phyloP scores from a whole-genome alignment of 2,888 invertebrate genomes.

The Oasisia sp. region DNA sequence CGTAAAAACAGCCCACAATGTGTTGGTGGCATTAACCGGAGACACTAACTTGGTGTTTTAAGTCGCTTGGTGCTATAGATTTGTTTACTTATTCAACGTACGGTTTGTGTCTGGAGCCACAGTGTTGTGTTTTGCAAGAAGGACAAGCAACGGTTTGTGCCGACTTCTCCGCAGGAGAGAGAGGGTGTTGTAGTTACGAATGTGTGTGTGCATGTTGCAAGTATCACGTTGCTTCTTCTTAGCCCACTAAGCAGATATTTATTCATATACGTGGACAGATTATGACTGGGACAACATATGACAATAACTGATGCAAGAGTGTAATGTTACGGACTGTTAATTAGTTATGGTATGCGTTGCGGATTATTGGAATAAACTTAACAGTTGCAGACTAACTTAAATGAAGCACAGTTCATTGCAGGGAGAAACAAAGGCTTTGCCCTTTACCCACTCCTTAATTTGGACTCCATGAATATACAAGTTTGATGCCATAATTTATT shows the following conservation, averaged over 20 bases:
- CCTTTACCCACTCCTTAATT: background rate
- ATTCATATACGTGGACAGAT: background rate
- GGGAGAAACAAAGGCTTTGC: background rate
- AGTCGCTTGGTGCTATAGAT: background rate
- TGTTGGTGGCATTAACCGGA: background rate
- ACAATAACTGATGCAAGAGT: background rate
- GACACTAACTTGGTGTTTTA: background rate
- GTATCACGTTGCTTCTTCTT: background rate
- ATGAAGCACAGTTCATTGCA: background rate
- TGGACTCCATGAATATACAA: background rate
- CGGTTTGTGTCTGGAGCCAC: background rate
- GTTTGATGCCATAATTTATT: background rate
- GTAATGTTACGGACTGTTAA: background rate
- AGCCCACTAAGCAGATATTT: background rate
- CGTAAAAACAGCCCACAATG: background rate
- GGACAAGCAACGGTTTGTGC: background rate
- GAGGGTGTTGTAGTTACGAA: background rate
- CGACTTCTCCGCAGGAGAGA: background rate
- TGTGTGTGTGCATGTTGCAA: background rate
- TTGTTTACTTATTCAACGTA: background rate
- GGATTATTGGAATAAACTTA: background rate
- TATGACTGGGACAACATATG: background rate
- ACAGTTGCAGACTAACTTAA: background rate
- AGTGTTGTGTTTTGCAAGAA: background rate
- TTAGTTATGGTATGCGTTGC: background rate